Evolutionary conservation across 2,888 invertebrate genomes (phyloP).

Genomic region (Aromia moschata): DNA sequence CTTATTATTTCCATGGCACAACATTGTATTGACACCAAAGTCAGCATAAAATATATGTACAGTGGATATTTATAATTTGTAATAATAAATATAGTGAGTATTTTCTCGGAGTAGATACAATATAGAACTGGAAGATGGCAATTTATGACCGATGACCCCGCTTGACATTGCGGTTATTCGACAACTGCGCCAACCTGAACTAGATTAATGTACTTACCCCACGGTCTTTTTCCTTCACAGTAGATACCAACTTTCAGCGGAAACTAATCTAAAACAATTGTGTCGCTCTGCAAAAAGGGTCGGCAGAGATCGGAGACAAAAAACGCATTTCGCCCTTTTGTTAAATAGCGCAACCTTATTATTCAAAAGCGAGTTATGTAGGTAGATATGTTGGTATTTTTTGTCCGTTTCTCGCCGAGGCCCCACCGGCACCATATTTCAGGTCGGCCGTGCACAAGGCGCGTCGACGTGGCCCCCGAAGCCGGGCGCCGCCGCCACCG

Average conservation of each 20-base stretch:
- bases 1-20: too few relatives aligned
- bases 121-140: too few relatives aligned
- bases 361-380: slow-evolving; percentile 20
- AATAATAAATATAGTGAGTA: too few relatives aligned
- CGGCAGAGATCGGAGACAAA: slow-evolving; percentile 5
- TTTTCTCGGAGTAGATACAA: too few relatives aligned
- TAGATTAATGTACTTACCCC: background rate
- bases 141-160: too few relatives aligned
- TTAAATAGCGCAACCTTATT: slow-evolving; percentile 16
- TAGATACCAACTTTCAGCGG: background rate
- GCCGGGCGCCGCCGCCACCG: slow-evolving; percentile 4
- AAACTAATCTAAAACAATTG: slow-evolving; percentile 20
- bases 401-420: slow-evolving; percentile 6
- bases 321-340: background rate
- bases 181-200: too few relatives aligned
- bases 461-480: slow-evolving; percentile 19
- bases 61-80: too few relatives aligned
- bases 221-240: background rate
- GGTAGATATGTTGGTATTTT: slow-evolving; percentile 20
- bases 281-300: too few relatives aligned
- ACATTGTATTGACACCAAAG: too few relatives aligned
- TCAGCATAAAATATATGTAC: too few relatives aligned
- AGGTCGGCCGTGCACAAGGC: slow-evolving; percentile 9
- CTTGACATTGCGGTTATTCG: too few relatives aligned
- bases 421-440: slow-evolving; percentile 33